These are phyloP conservation scores for Xylocampa areola DNA, from an alignment of 2,888 invertebrate species.

Conservation along the genomic window DNA sequence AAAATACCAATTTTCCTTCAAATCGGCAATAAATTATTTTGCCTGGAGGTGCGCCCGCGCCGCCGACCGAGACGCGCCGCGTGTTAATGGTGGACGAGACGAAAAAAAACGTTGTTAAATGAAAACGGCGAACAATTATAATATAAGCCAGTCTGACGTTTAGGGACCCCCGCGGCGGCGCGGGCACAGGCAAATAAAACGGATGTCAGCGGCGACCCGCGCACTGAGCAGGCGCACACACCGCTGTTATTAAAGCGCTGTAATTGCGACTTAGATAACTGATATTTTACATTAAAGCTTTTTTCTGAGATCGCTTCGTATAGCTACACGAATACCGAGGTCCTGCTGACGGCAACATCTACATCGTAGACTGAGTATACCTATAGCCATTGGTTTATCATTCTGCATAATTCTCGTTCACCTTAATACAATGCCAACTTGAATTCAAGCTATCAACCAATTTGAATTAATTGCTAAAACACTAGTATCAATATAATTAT, in stretches of 20 bases:
- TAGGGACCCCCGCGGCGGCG: conserved; percentile 63
- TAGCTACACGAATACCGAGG: conserved; percentile 22
- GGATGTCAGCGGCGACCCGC: conserved; percentile 49
- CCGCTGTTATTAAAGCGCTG: conserved; percentile 34
- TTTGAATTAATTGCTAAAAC: conserved; percentile 38
- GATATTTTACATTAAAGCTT: conserved; percentile 29
- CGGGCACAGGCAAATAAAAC: conserved; percentile 41
- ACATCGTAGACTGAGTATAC: too few species aligned
- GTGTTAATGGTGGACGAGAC: conserved; percentile 72
- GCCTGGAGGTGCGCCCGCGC: conserved; percentile 77
- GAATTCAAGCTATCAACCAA: conserved; percentile 16
- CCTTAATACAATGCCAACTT: conserved; percentile 30
- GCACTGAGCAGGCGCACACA: conserved; percentile 15
- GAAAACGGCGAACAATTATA: conserved; percentile 81
- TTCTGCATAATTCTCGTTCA: conserved; percentile 20
- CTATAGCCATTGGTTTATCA: not conserved
- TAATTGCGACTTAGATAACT: conserved; percentile 52
- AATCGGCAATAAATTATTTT: conserved; percentile 81
- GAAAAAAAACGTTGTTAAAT: conserved; percentile 71
- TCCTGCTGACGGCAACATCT: conserved; percentile 5
- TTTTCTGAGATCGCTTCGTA: conserved; percentile 21
- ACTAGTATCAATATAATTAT: conserved; percentile 16
- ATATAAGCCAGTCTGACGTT: conserved; percentile 63
- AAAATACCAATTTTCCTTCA: conserved; percentile 83
- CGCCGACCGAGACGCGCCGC: conserved; percentile 69